Percentiles rank a stretch among this genome's conserved stretches.
These are phyloP conservation scores for Clepsis dumicolana DNA, from an alignment of 2,888 invertebrate species.

Conservation along the genomic window DNA sequence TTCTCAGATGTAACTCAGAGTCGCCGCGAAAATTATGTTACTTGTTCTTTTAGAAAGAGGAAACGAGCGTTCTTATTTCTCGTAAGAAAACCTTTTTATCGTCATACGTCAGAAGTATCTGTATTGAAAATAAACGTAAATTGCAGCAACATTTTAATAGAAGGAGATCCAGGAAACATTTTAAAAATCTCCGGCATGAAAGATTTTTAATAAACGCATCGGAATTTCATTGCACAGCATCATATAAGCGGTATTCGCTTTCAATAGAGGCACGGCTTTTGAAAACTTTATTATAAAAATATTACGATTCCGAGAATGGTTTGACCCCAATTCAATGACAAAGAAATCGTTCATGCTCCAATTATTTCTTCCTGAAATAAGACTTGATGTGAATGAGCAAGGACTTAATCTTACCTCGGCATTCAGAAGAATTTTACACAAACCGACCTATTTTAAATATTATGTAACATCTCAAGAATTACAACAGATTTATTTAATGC, in stretches of 20 bases:
- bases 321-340: background rate
- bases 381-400: background rate
- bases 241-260: background rate
- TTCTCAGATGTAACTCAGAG: no score
- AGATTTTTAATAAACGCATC: slow-evolving; percentile 5
- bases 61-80: background rate
- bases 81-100: background rate
- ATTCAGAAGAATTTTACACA: background rate
- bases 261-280: background rate
- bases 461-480: no score
- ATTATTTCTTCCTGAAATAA: background rate
- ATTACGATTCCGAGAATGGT: background rate
- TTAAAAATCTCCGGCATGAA: background rate
- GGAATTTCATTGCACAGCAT: background rate
- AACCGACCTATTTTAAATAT: no score
- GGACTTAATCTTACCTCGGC: background rate
- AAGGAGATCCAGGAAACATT: background rate
- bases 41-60: background rate
- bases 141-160: background rate
- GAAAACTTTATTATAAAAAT: background rate
- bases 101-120: no score
- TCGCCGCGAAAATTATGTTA: background rate
- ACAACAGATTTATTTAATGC: no score
- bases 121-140: no score
- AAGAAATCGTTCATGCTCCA: background rate